phyloP scores from a whole-genome alignment of 2,113 vertebrate species.

The Grammomys surdaster region DNA sequence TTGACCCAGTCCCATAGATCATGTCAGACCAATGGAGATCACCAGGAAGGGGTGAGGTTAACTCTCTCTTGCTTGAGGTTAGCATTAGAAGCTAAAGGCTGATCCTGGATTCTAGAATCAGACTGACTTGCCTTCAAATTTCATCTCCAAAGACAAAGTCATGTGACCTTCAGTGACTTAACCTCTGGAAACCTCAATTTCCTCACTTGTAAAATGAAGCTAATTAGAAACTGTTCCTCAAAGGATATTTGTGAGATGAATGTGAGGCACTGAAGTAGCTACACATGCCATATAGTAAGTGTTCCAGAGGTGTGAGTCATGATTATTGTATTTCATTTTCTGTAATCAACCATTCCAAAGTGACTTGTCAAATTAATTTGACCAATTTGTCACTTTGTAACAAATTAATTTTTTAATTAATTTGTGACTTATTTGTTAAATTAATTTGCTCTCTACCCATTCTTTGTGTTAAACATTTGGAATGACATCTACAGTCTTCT shows the following conservation, averaged over 20 bases:
- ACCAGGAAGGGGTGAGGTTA: conserved; percentile 42
- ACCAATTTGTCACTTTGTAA: not conserved
- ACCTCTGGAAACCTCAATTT: conserved; percentile 53
- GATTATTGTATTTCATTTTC: conserved; percentile 10
- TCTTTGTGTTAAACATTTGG: not conserved
- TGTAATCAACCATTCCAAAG: not conserved
- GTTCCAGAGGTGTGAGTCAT: conserved; percentile 46
- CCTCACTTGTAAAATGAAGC: conserved; percentile 45
- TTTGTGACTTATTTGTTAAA: conserved; percentile 34
- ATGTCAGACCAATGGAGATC: conserved; percentile 62
- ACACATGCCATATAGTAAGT: not conserved
- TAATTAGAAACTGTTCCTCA: conserved; percentile 56
- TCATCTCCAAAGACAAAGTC: conserved; percentile 59
- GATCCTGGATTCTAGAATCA: conserved; percentile 9
- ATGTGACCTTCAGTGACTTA: conserved; percentile 54
- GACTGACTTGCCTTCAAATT: conserved; percentile 61
- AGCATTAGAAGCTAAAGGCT: conserved; percentile 54
- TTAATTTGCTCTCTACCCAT: not conserved
- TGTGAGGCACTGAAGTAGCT: not conserved
- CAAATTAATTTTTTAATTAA: conserved; percentile 49
- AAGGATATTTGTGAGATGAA: conserved; percentile 6
- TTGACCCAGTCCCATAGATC: conserved; percentile 75
- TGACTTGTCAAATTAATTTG: not conserved
- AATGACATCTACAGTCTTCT: not conserved
- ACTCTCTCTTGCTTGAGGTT: conserved; percentile 6